A percentile compares a stretch with the other conserved stretches of the same genome.
phyloP scores from a whole-genome alignment of 2,888 invertebrate species.

The Limnephilus marmoratus region DNA sequence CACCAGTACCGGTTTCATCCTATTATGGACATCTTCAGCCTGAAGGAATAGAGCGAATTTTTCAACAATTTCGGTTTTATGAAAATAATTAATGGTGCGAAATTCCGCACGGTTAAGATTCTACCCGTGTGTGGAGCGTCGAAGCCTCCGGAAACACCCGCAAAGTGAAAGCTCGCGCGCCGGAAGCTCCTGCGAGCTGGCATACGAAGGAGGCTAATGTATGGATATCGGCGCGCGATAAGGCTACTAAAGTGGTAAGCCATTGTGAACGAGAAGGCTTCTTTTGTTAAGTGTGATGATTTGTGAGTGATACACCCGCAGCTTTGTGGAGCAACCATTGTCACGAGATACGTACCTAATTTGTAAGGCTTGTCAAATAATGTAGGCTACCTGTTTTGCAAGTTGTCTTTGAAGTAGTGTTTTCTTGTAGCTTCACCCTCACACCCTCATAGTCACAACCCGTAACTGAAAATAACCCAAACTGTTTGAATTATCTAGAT shows the following conservation, averaged over 20 bases:
- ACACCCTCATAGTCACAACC: neutral
- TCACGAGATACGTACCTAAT: neutral
- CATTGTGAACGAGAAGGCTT: slow-evolving; percentile 23
- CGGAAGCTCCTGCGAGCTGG: slow-evolving; percentile 29
- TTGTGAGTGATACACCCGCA: slow-evolving; percentile 30
- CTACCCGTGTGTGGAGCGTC: neutral
- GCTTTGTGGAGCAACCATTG: neutral
- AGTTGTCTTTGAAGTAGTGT: neutral
- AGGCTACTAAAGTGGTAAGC: slow-evolving; percentile 31
- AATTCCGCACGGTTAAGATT: neutral
- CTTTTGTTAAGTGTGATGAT: slow-evolving; percentile 29
- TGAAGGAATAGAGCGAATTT: neutral
- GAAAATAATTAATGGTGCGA: neutral
- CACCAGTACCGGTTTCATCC: no score
- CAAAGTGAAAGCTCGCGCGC: slow-evolving; percentile 44
- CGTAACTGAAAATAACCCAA: neutral
- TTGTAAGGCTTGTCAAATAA: neutral
- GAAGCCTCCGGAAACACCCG: neutral
- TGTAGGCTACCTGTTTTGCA: neutral
- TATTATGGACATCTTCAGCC: no score
- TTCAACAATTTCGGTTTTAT: neutral
- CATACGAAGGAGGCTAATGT: slow-evolving; percentile 18
- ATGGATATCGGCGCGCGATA: slow-evolving; percentile 25
- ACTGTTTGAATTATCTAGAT: no score
- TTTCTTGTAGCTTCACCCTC: neutral